These are phyloP conservation scores for Axea sp. DNA, from an alignment of 2,888 invertebrate genomes.

Conservation along the genomic window DNA sequence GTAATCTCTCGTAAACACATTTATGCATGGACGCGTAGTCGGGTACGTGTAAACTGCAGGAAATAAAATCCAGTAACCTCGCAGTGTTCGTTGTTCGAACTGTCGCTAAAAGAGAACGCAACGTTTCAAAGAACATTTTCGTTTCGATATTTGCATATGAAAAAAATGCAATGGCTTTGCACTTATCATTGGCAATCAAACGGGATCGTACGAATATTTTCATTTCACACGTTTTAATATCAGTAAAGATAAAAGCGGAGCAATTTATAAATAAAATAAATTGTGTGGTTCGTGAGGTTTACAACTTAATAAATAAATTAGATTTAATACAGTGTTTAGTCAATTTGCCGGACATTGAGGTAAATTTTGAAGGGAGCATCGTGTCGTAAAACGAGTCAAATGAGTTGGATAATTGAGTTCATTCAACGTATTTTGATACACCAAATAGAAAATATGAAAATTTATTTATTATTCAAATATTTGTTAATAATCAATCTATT, in stretches of 20 bases:
- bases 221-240: background rate
- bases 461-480: too few species aligned
- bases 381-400: too few species aligned
- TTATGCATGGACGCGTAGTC: constrained; percentile 48
- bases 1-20: constrained; percentile 55
- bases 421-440: constrained; percentile 11
- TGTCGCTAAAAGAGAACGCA: constrained; percentile 37
- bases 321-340: too few species aligned
- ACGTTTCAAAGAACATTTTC: constrained; percentile 40
- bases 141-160: constrained; percentile 41
- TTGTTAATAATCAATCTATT: constrained; percentile 46
- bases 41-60: constrained; percentile 28
- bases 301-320: too few species aligned
- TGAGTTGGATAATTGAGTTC: constrained; percentile 30
- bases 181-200: constrained; percentile 25
- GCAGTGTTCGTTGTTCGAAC: constrained; percentile 37
- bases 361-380: too few species aligned
- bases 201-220: constrained; percentile 6
- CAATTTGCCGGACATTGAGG: too few species aligned
- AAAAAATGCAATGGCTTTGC: constrained; percentile 26
- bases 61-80: constrained; percentile 52
- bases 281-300: too few species aligned
- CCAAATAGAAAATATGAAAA: constrained; percentile 36
- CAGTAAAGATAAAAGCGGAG: too few species aligned
- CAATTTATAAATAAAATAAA: too few species aligned